Conservation (phyloP, 2,113 vertebrate species). For the Cryptotis parvus region DNA sequence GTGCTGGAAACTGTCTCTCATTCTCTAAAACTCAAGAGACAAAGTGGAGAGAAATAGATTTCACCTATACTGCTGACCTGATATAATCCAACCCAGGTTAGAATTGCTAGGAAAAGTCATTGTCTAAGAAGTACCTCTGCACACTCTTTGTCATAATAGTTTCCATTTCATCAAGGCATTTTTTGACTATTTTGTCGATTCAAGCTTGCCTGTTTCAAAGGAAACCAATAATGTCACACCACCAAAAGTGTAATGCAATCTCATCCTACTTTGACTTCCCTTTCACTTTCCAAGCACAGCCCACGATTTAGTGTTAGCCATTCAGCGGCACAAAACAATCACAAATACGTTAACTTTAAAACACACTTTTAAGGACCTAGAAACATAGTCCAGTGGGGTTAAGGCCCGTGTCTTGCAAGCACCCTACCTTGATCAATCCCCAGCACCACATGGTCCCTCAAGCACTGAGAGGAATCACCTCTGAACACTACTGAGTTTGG, state of each 20-base stretch:
- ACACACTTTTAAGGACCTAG: background rate
- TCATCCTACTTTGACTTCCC: background rate
- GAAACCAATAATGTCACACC: background rate
- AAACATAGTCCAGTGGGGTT: too few relatives aligned
- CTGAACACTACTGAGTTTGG: too few relatives aligned
- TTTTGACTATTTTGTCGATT: background rate
- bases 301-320: background rate
- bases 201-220: background rate
- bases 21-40: background rate
- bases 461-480: too few relatives aligned
- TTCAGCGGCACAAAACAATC: background rate
- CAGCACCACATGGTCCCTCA: too few relatives aligned
- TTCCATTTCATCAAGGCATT: background rate
- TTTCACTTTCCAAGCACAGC: background rate
- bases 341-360: background rate
- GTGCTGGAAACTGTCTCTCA: background rate
- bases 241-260: fast-evolving
- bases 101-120: background rate
- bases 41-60: background rate
- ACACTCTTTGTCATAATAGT: background rate
- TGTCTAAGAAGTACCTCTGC: background rate
- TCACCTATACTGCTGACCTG: fast-evolving
- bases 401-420: too few relatives aligned
- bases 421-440: too few relatives aligned
- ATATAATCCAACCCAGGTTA: background rate